phyloP scores from a whole-genome alignment of 2,113 vertebrate genomes.

The Rhabdomys dilectus region DNA sequence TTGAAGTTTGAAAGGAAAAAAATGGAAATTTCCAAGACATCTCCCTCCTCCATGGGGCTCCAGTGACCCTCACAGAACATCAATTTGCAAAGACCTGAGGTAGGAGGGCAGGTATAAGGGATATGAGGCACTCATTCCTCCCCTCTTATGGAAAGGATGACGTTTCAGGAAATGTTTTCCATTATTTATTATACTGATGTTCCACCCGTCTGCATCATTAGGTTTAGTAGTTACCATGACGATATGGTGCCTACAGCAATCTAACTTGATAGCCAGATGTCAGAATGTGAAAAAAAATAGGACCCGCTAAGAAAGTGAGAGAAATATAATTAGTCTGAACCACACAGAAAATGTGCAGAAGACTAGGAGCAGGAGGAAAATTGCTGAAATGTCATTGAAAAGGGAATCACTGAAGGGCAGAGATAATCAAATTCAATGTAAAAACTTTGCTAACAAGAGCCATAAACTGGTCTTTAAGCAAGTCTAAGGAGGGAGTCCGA shows the following conservation, averaged over 20 bases:
- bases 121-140: neutral
- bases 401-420: slow-evolving; percentile 37
- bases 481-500: neutral
- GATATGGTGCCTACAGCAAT: slow-evolving; percentile 76
- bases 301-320: slow-evolving; percentile 76
- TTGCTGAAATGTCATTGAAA: slow-evolving; percentile 62
- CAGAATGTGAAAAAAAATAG: slow-evolving; percentile 78
- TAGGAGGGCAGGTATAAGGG: slow-evolving; percentile 32
- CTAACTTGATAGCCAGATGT: slow-evolving; percentile 83
- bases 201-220: slow-evolving; percentile 75
- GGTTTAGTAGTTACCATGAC: slow-evolving; percentile 78
- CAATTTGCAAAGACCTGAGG: slow-evolving; percentile 60
- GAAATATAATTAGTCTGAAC: slow-evolving; percentile 79
- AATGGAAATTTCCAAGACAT: slow-evolving; percentile 65
- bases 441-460: slow-evolving; percentile 40
- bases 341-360: slow-evolving; percentile 61
- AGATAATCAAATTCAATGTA: neutral
- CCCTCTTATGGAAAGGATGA: slow-evolving; percentile 52
- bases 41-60: neutral
- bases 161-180: slow-evolving; percentile 69
- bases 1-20: slow-evolving; percentile 61
- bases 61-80: slow-evolving; percentile 45
- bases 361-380: slow-evolving; percentile 62
- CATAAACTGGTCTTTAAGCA: neutral
- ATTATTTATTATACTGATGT: slow-evolving; percentile 75